Percentiles rank a stretch among this genome's conserved stretches.
Conservation (phyloP, 2,797 vertebrate genomes). For the Gorsachius magnificus region DNA sequence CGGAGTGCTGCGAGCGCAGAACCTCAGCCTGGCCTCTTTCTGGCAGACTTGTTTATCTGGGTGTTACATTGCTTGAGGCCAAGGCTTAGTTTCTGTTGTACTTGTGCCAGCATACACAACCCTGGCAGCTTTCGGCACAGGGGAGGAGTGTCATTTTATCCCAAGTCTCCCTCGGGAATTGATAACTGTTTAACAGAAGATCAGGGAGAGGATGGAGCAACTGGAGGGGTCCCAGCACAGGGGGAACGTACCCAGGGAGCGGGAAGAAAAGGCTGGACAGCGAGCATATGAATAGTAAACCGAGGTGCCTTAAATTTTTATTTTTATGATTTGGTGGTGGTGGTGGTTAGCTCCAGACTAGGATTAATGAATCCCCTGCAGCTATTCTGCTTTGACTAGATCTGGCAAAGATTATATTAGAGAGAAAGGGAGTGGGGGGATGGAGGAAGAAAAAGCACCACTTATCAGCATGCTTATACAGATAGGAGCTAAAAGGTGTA, state of each 20-base stretch:
- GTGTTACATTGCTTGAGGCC: conserved; percentile 64
- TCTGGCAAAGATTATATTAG: conserved; percentile 32
- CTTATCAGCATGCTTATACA: conserved; percentile 32
- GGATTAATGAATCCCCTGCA: conserved; percentile 52
- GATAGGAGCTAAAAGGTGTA: conserved; percentile 42
- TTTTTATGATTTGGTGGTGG: background rate
- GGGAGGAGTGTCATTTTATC: conserved; percentile 37
- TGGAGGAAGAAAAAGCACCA: conserved; percentile 2
- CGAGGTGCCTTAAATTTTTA: background rate
- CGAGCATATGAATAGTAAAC: background rate
- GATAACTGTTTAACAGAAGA: conserved; percentile 51
- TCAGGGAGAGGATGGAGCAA: background rate
- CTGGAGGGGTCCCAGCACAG: background rate
- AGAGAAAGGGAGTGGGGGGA: background rate
- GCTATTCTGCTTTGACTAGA: conserved; percentile 60
- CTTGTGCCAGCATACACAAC: conserved; percentile 64
- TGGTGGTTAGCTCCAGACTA: conserved; percentile 17
- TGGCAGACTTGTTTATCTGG: conserved; percentile 67
- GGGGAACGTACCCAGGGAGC: background rate
- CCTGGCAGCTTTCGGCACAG: conserved; percentile 35
- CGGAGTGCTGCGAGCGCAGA: background rate
- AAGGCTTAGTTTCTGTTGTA: conserved; percentile 72
- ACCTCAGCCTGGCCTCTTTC: conserved; percentile 44
- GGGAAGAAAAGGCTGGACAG: background rate
- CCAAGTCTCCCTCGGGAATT: conserved; percentile 6